Evolutionary conservation across 2,797 vertebrate genomes (phyloP).

Genomic region (Ceryle rudis): DNA sequence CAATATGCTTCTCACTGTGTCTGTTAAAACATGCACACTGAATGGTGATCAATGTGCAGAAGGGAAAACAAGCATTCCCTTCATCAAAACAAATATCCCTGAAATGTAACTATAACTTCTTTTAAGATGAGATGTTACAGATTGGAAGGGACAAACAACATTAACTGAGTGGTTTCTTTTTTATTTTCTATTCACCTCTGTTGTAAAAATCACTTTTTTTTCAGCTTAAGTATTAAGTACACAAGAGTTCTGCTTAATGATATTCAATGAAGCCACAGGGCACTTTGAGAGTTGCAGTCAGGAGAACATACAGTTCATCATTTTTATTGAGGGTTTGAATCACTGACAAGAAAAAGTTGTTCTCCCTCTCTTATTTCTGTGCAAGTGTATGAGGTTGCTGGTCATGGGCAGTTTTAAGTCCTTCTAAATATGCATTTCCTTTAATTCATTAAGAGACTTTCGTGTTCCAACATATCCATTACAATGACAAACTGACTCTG

Average conservation of each 20-base stretch:
- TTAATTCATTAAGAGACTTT: slow-evolving; percentile 64
- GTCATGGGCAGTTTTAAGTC: slow-evolving; percentile 45
- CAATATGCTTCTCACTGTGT: neutral
- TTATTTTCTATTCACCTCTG: neutral
- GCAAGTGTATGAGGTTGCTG: slow-evolving; percentile 13
- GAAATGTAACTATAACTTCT: neutral
- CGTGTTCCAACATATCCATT: slow-evolving; percentile 32
- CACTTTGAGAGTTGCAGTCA: neutral
- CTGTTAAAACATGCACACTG: neutral
- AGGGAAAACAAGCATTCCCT: neutral
- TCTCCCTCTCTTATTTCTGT: slow-evolving; percentile 20
- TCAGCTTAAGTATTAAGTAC: neutral
- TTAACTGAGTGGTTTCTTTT: neutral
- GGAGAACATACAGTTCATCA: neutral
- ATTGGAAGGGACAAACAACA: neutral
- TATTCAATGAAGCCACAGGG: neutral
- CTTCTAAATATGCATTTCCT: slow-evolving; percentile 57
- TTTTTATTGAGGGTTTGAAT: neutral
- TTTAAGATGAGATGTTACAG: neutral
- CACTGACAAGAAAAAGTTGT: slow-evolving; percentile 25
- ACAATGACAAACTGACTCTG: slow-evolving; percentile 30
- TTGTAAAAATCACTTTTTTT: neutral
- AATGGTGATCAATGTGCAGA: neutral
- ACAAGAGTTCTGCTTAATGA: neutral
- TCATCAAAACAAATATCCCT: neutral